phyloP scores from a whole-genome alignment of 2,113 vertebrate genomes.

The Scatophagus argus region DNA sequence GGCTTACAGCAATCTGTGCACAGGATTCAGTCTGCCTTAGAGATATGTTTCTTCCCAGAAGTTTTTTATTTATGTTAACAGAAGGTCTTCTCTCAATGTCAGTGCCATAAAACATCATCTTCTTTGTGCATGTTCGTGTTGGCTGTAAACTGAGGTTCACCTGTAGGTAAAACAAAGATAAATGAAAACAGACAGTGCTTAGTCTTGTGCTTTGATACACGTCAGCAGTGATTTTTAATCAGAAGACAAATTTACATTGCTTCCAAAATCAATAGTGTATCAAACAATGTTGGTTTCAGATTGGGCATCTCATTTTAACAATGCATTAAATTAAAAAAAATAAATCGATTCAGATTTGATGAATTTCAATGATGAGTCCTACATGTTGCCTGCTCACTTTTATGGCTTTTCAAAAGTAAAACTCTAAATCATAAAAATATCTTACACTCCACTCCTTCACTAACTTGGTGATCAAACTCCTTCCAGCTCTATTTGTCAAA shows the following conservation, averaged over 20 bases:
- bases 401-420: slow-evolving; percentile 7
- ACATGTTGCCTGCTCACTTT: neutral
- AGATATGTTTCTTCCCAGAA: slow-evolving; percentile 21
- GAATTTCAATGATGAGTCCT: neutral
- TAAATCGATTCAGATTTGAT: neutral
- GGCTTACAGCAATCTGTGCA: slow-evolving; percentile 50
- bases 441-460: neutral
- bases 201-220: slow-evolving; percentile 14
- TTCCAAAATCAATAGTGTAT: slow-evolving; percentile 9
- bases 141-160: slow-evolving; percentile 45
- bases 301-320: neutral
- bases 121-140: slow-evolving; percentile 36
- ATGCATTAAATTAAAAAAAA: neutral
- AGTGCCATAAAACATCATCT: slow-evolving; percentile 41
- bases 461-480: slow-evolving; percentile 8
- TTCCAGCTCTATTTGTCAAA: slow-evolving; percentile 43
- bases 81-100: slow-evolving; percentile 31
- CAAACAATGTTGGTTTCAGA: slow-evolving; percentile 1
- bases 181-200: slow-evolving; percentile 17
- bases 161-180: slow-evolving; percentile 12
- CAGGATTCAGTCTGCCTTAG: slow-evolving; percentile 28
- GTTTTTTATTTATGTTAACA: slow-evolving; percentile 50
- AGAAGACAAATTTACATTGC: slow-evolving; percentile 6
- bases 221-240: slow-evolving; percentile 5
- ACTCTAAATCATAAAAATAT: slow-evolving; percentile 2